Base-by-base conservation (phyloP, 2,797 vertebrate species). In the Gambusia yucatana region DNA sequence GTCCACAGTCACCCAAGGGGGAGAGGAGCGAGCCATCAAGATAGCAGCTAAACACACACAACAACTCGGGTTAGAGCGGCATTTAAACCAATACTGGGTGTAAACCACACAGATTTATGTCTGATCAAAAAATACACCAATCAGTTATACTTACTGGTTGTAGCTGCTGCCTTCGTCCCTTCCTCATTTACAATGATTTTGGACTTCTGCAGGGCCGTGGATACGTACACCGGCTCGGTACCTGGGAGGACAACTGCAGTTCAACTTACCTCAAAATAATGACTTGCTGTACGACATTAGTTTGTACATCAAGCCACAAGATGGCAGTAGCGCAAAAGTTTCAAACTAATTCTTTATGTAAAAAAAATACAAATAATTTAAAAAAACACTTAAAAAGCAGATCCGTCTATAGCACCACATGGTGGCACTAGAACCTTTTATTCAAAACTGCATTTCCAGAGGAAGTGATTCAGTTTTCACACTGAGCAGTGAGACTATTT, bases 111-210 rank as follows among this genome's bases (percentile, higher is more conserved):
- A 36, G 61, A 36, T 65, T 65, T 36, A 65, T 20, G 16, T 39
- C 16, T 0, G 33, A 33, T 30, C 14, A 61, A 6, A 17, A 61
- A 61, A 57, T 11, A 25, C 10, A n/a, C 20, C 25, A 10, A 63
- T 52, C 9, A 36, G 3, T 52, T 44, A 79, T 0, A 77, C 97
- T 96, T 95, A 98, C 98, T 94, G 71, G 98, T 99, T 77, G 96
- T 96, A 87, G 97, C 97, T 76, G 97, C 95, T 86, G 98, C 98
- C 96, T 98, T 98, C 50, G 98, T 98, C 89, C 98, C 98, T 44
- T 98, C 97, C 93, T 99, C 98, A 69, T 97, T 98, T 75, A 99
- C 97, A 92, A 97, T 97, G 11, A 99, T 96, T 94, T 99, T 99
- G 87, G 97, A 96, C 95, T 98, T 99, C 91, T 99, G 98, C 13